A percentile compares a stretch with the other conserved stretches of the same genome.
Conservation (phyloP, 2,113 vertebrate species). For the Pleuronectes platessa region DNA sequence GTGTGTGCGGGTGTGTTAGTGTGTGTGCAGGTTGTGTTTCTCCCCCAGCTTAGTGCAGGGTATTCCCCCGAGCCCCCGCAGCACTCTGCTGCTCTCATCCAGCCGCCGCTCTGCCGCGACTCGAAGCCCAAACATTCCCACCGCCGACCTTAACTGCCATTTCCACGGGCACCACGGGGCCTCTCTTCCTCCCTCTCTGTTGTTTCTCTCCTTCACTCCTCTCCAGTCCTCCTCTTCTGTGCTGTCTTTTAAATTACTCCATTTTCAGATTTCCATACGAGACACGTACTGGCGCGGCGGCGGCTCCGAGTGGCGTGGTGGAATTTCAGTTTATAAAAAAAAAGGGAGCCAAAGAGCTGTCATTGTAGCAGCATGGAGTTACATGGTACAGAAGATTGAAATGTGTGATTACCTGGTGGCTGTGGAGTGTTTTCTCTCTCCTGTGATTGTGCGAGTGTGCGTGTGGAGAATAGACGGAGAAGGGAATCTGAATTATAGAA, state of each 20-base stretch:
- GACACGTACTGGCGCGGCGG: constrained; percentile 27
- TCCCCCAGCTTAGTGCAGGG: constrained; percentile 53
- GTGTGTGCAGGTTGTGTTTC: constrained; percentile 35
- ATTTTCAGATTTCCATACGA: constrained; percentile 32
- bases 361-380: neutral
- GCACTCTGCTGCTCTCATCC: constrained; percentile 71
- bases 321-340: no score
- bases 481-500: neutral
- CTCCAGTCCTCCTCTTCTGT: constrained; percentile 32
- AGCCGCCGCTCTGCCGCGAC: constrained; percentile 53
- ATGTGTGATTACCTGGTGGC: constrained; percentile 12
- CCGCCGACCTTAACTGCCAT: constrained; percentile 64
- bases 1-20: neutral
- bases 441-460: neutral
- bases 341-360: neutral
- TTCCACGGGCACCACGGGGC: constrained; percentile 43
- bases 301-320: constrained; percentile 14
- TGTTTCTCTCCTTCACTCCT: constrained; percentile 5
- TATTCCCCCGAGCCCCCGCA: constrained; percentile 67
- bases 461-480: no score
- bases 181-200: constrained; percentile 7
- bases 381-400: neutral
- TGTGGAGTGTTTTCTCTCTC: neutral
- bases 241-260: constrained; percentile 37
- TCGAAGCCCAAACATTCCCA: constrained; percentile 60